Evolutionary conservation across 37 sponge, comb jelly and placozoan genomes (phyloP).

Genomic region (Aplysina aerophoba): DNA sequence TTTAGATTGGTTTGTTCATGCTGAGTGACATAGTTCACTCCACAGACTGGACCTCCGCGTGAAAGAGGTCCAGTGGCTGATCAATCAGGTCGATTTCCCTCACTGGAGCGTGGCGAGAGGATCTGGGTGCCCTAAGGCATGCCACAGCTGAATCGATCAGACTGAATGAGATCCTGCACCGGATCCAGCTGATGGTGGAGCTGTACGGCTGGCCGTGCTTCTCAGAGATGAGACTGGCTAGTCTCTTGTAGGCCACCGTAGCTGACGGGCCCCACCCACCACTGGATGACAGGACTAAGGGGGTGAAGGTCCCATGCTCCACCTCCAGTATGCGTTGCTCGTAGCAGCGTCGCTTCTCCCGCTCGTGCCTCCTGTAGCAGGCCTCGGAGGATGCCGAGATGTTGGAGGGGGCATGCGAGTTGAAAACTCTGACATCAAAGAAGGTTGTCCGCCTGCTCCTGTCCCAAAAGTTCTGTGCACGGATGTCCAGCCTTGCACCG

Average conservation of each 20-base stretch:
- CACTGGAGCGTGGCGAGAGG: neutral
- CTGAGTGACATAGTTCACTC: no score
- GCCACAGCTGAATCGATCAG: conserved; percentile 4
- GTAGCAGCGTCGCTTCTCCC: neutral
- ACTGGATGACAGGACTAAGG: neutral
- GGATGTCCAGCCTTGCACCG: neutral
- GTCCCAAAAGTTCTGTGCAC: conserved; percentile 12
- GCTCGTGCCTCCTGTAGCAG: conserved; percentile 8
- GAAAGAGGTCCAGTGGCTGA: neutral
- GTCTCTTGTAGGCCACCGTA: neutral
- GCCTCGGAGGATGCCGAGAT: neutral
- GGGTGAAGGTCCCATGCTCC: conserved; percentile 16
- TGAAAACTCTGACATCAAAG: conserved; percentile 16
- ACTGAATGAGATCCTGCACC: conserved; percentile 1
- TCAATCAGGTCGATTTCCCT: neutral
- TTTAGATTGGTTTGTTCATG: no score
- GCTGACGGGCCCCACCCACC: conserved; percentile 16
- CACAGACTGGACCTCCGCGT: neutral
- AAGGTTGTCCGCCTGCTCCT: neutral
- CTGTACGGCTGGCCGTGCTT: no score
- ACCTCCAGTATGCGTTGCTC: neutral
- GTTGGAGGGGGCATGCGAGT: conserved; percentile 10
- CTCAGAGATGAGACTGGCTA: neutral
- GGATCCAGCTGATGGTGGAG: neutral
- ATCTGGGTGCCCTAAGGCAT: neutral